These are phyloP conservation scores for Eonycteris spelaea DNA, from an alignment of 2,113 vertebrate species.

Conservation along the genomic window DNA sequence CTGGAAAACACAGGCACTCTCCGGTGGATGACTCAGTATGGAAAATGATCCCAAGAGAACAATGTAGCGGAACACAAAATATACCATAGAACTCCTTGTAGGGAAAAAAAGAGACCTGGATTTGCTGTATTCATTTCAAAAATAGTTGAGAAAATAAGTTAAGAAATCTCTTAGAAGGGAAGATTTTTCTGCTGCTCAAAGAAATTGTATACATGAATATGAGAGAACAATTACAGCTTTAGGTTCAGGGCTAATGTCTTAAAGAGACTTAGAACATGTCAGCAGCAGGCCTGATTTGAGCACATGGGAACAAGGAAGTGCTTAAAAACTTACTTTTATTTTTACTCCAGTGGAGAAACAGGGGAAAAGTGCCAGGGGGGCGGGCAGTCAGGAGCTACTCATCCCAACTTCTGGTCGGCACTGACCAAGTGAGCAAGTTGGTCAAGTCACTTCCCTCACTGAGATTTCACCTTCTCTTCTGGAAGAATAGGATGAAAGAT, in stretches of 20 bases:
- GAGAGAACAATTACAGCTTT: constrained; percentile 25
- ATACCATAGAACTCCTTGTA: not conserved
- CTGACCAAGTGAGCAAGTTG: not conserved
- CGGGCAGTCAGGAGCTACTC: not conserved
- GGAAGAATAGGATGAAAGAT: constrained; percentile 7
- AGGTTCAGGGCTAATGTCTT: constrained; percentile 19
- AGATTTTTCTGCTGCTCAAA: constrained; percentile 40
- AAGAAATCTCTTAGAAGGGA: constrained; percentile 12
- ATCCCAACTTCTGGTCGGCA: not conserved
- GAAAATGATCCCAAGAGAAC: constrained; percentile 60
- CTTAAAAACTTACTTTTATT: constrained; percentile 37
- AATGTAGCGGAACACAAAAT: constrained; percentile 43
- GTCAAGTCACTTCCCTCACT: not conserved
- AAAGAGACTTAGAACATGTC: constrained; percentile 7
- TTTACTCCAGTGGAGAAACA: not conserved
- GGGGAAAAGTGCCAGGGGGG: not conserved
- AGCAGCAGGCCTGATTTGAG: not conserved
- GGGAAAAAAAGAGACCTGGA: not conserved
- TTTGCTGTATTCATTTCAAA: constrained; percentile 25
- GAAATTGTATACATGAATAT: not conserved
- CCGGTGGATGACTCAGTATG: constrained; percentile 65
- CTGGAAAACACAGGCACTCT: constrained; percentile 65
- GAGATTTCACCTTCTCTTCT: not conserved
- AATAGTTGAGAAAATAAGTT: constrained; percentile 42
- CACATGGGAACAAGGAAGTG: not conserved